Base-by-base conservation (phyloP, 2,797 vertebrate species). In the Erithacus rubecula region DNA sequence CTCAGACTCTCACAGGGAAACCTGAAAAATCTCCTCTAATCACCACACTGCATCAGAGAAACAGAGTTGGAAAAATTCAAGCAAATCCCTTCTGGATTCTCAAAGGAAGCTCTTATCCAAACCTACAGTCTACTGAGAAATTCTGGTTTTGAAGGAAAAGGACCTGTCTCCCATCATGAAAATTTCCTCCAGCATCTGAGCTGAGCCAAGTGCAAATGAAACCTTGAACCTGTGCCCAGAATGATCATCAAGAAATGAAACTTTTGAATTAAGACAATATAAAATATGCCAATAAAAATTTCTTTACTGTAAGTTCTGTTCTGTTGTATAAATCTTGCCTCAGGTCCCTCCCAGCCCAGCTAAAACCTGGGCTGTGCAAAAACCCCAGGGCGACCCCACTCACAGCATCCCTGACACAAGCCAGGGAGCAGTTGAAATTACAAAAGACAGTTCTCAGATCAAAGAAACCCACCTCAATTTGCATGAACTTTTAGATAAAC, bases 401-500 rank as follows among this genome's bases (percentile, higher is more conserved):
- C 41, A 34, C 0, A 0, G 52, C 24, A 93, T 37, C 78, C 64
- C 74, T 93, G 91, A 94, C 91, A 90, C 60, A 94, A 96, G 74
- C 85, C 93, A 95, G 72, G 83, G 87, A 96, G 13, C 60, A 84
- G 87, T n/a, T 77, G 83, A 82, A 95, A 90, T 91, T 86, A 93
- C 80, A 84, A 53, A 92, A 94, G 87, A 79, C 67, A 63, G 56
- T 37, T 82, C 83, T 92, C 80, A 71, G 80, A 94, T 93, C 87
- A 96, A 96, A 97, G 95, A 82, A 76, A 67, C 29, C 46, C 56
- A 88, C 72, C 79, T 94, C 77, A 68, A 72, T 83, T 93, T 94
- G 80, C 91, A 88, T 44, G 79, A 93, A 83, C 76, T 88, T 94
- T 82, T 79, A 89, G 52, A 79, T 87, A 96, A 97, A 96, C 94